Base-by-base conservation (phyloP, 1,140 invertebrate genomes). In the Drosophila kepulauana region DNA sequence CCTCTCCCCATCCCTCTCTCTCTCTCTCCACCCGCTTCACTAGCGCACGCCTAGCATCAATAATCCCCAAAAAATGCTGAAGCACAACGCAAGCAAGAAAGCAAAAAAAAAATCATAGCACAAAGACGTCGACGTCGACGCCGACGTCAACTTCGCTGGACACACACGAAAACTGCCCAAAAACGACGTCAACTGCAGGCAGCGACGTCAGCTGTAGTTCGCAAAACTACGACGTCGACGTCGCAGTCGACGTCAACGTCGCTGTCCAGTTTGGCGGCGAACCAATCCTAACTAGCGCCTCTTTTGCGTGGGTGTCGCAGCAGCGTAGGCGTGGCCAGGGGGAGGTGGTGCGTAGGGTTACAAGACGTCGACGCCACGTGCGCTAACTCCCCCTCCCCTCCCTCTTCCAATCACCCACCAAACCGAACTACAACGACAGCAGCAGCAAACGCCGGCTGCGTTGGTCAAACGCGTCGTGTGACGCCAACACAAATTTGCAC, bases 271-370 rank as follows among this genome's bases (percentile, higher is more conserved):
- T 68, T 6, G 84, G 65, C 78, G 77, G 79, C 69, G 81, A 79
- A 88, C 88, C 88, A 91, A 89, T 85, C 84, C 88, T 78, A 91
- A 91, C 74, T 61, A 82, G 81, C 84, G 84, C 88, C 88, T 85
- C 82, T 75, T 85, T 86, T 81, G 80, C 80, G 80, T 79, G 80
- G 78, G 79, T 77, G 79, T 81, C 73, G 78, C 84, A 76, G 78
- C 78, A 75, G 75, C 75, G 81, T 89, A 89, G 85, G 85, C 85
- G 85, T 89, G 85, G 85, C 81, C 86, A 90, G 43, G 58, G 11
- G 41, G 46, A 30, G 16, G 28, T 38, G 20, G 67, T 62, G 66
- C 58, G 62, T 79, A 79, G 67, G 73, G 79, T 66, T 72, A 71
- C 67, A 67, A 51, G 45, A 33, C 72, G 71, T 65, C 69, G 49